Evolutionary conservation across 2,797 vertebrate species (phyloP).

Genomic region (Ptychobarbus kaznakovi): DNA sequence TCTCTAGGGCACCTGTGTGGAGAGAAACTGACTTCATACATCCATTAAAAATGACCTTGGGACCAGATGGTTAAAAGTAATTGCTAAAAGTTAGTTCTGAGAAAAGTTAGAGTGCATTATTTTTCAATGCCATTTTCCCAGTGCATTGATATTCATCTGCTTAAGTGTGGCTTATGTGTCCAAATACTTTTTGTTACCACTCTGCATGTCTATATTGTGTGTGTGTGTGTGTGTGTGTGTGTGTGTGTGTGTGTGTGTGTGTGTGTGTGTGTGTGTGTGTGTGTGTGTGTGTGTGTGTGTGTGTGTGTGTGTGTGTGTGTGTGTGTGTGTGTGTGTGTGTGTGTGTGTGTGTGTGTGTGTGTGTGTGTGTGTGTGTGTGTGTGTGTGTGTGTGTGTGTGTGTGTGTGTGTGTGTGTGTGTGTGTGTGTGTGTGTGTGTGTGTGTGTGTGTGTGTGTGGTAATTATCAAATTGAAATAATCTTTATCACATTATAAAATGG

Average conservation of each 20-base stretch:
- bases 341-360: background rate
- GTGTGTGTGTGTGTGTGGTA: background rate
- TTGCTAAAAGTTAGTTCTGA: conserved; percentile 18
- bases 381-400: background rate
- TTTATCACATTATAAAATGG: background rate
- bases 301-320: background rate
- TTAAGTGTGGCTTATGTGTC: background rate
- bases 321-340: background rate
- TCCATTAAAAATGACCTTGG: conserved; percentile 14
- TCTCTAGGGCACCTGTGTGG: conserved; percentile 17
- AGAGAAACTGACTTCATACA: conserved; percentile 12
- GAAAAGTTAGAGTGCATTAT: background rate
- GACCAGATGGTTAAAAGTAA: conserved; percentile 5
- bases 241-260: background rate
- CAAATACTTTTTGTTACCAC: background rate
- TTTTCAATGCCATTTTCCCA: background rate
- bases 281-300: background rate
- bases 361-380: background rate
- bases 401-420: background rate
- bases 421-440: background rate
- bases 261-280: background rate
- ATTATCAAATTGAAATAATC: background rate
- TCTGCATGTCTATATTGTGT: background rate
- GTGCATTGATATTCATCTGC: background rate
- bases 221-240: background rate